Conservation (phyloP, 1,140 invertebrate species). For the Himalopsyche phryganea region DNA sequence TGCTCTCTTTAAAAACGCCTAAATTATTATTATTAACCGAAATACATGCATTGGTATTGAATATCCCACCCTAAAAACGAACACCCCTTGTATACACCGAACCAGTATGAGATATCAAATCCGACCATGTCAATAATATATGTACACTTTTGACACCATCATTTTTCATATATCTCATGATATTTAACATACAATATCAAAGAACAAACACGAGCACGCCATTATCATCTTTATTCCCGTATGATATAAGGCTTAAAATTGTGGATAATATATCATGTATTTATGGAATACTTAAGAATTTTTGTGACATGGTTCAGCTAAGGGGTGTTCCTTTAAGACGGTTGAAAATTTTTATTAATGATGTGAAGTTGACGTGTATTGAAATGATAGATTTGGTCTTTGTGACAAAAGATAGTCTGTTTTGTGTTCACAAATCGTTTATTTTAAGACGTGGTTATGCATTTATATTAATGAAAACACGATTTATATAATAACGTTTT, state of each 20-base stretch:
- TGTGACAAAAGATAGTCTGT: neutral
- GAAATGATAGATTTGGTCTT: neutral
- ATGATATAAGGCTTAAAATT: too few relatives aligned
- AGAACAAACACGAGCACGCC: too few relatives aligned
- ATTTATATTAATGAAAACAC: too few relatives aligned
- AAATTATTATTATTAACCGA: too few relatives aligned
- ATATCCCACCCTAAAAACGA: too few relatives aligned
- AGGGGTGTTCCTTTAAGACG: conserved; percentile 3
- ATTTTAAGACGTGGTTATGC: neutral
- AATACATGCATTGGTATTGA: too few relatives aligned
- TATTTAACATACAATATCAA: too few relatives aligned
- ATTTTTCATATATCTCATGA: conserved; percentile 20
- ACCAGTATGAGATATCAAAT: conserved; percentile 10
- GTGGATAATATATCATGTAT: neutral
- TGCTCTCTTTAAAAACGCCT: too few relatives aligned
- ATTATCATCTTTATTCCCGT: too few relatives aligned
- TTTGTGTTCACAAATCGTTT: neutral
- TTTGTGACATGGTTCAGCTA: conserved; percentile 13
- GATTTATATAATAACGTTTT: too few relatives aligned
- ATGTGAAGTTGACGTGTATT: conserved; percentile 9
- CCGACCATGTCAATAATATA: conserved; percentile 27
- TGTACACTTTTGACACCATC: conserved; percentile 18
- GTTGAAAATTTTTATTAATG: conserved; percentile 14
- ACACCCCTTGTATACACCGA: too few relatives aligned
- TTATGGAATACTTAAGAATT: neutral